Base-by-base conservation (phyloP, 1,140 invertebrate species). In the Ganaspis sp. region DNA sequence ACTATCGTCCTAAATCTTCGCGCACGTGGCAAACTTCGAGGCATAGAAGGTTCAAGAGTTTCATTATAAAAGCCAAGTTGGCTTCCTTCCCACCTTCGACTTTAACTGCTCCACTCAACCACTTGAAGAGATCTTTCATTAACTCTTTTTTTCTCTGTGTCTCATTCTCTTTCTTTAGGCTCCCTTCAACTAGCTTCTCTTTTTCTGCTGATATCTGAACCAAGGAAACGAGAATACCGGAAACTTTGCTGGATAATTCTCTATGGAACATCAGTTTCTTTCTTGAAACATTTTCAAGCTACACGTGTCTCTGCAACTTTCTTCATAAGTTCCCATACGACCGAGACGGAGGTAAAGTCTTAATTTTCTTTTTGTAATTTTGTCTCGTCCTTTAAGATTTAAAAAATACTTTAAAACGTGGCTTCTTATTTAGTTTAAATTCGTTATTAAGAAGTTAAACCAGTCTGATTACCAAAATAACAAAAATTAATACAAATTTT, bases 1-100 rank as follows among this genome's bases (percentile, higher is more conserved):
- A 87, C 86, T 87, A 86, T 88, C 84, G 83, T 81, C 79, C 81
- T 85, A 86, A 86, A 87, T 89, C 86, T 85, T 87, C 70, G 74
- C 86, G 71, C 83, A 76, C 74, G 80, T 77, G 69, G 72, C 72
- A 37, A 84, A 83, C 75, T 83, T 79, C 69, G 53, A 54, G 71
- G 54, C 71, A 70, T 72, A 71, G 73, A 69, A 69, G 75, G 72
- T 37, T 74, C 70, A 78, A 83, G 86, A 87, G 82, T 87, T 86
- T 85, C 82, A 83, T 85, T 86, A 84, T 83, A 85, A 83, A 85
- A 85, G 85, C 85, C 83, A 83, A 86, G 83, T 86, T 87, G 78
- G 72, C 75, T 72, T 77, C 72, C 74, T 74, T 45, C 72, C 70
- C 80, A 72, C 70, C 75, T 83, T 80, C 69, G 6, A 15, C 58